Evolutionary conservation across 2,113 vertebrate genomes (phyloP), one percentile per base, ranked within the genome.

Genomic region (Corvus cornix): DNA sequence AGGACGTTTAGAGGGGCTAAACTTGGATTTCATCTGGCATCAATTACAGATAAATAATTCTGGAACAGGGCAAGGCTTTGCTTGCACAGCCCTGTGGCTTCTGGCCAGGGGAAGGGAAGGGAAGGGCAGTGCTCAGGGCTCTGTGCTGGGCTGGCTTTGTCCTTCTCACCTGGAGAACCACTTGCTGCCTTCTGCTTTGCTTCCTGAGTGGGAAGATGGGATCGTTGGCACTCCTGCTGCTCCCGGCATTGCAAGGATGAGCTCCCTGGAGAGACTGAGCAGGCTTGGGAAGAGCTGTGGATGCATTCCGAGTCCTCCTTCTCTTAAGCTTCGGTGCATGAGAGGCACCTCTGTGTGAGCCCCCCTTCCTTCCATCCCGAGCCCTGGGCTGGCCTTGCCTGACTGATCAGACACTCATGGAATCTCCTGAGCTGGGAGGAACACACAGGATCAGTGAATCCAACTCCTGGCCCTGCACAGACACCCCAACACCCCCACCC

Each of bases 51-150:
- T 43, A 31, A 80, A 83, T 70, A 80, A 81, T 64, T 72, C 53
- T 46, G 11, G 73, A 52, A 13, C 11, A 19, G 33, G 18, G 46
- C 46, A 23, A 10, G 37, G 86, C 52, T 43, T 16, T 51, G 17
- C 26, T 63, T 41, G 24, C 13, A 11, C 0, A 0, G 39, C 35
- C 30, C 58, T 49, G 35, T 5, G 31, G 35, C 35, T 43, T 7
- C 52, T 67, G 60, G 52, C 19, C 43, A 16, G 43, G 48, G 20
- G 73, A 52, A 35, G 37, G 20, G 73, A 52, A 35, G 37, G 35
- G 16, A 0, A 14, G 20, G 5, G 28, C 39, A 46, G 14, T 9
- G 27, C 37, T 33, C 52, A 33, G 46, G 12, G n/a, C 35, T 79
- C 68, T 68, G 33, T 15, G 53, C 73, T 69, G 31, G 41, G 53